These are phyloP conservation scores for Phoeniculus purpureus DNA, from an alignment of 2,797 vertebrate species.

Conservation along the genomic window DNA sequence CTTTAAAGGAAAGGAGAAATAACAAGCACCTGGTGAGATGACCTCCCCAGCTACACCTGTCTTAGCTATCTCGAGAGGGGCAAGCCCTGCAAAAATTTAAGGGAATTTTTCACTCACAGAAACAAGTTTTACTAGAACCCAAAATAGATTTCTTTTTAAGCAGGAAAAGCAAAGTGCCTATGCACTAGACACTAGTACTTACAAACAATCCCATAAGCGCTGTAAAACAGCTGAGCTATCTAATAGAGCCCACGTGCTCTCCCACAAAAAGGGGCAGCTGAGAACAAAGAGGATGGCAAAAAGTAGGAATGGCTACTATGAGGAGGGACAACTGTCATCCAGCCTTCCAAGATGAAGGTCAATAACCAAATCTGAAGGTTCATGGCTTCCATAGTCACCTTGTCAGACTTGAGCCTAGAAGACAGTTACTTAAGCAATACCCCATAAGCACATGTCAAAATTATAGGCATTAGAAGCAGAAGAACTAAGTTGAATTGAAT, in stretches of 20 bases:
- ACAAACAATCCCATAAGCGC: neutral
- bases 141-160: neutral
- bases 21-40: neutral
- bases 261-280: neutral
- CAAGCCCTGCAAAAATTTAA: neutral
- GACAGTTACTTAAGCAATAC: neutral
- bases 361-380: neutral
- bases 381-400: neutral
- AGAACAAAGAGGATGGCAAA: neutral
- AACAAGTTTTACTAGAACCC: neutral
- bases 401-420: neutral
- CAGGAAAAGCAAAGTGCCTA: neutral
- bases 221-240: neutral
- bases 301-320: neutral
- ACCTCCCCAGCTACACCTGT: neutral
- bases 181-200: neutral
- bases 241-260: rapidly evolving
- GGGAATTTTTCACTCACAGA: neutral
- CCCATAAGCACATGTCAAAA: neutral
- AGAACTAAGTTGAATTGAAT: neutral
- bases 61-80: neutral
- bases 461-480: neutral
- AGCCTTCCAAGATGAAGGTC: neutral
- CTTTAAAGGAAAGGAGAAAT: neutral
- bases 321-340: neutral